These are phyloP conservation scores for Aethes cnicana DNA, from an alignment of 2,888 invertebrate species.

Conservation along the genomic window DNA sequence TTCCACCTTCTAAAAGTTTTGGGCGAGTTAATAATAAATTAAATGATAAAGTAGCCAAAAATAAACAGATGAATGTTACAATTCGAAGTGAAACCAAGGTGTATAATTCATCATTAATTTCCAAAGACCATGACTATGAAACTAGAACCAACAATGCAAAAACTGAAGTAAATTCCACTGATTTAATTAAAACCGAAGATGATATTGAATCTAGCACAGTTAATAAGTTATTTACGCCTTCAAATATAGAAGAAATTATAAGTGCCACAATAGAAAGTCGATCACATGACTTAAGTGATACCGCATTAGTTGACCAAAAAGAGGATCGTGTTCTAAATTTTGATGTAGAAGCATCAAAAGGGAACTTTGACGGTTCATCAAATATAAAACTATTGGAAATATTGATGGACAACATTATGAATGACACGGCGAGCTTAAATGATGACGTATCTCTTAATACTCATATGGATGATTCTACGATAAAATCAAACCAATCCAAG, in stretches of 20 bases:
- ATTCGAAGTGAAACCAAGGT: too few species aligned
- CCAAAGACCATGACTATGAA: too few species aligned
- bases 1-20: background rate
- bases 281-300: constrained; percentile 4
- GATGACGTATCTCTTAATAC: background rate
- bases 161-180: too few species aligned
- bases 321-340: background rate
- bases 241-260: background rate
- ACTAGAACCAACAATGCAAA: too few species aligned
- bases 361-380: background rate
- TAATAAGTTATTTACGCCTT: background rate
- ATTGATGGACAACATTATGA: constrained; percentile 1
- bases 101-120: too few species aligned
- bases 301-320: background rate
- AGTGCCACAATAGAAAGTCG: background rate
- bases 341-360: background rate
- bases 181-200: too few species aligned
- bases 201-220: constrained; percentile 39
- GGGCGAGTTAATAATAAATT: constrained; percentile 11
- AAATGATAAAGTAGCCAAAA: too few species aligned
- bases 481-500: too few species aligned
- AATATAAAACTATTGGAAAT: background rate
- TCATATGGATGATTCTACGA: background rate
- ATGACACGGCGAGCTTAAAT: background rate
- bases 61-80: too few species aligned